Evolutionary conservation across 2,888 invertebrate genomes (phyloP).

Genomic region (Dicranocentrus wangi): DNA sequence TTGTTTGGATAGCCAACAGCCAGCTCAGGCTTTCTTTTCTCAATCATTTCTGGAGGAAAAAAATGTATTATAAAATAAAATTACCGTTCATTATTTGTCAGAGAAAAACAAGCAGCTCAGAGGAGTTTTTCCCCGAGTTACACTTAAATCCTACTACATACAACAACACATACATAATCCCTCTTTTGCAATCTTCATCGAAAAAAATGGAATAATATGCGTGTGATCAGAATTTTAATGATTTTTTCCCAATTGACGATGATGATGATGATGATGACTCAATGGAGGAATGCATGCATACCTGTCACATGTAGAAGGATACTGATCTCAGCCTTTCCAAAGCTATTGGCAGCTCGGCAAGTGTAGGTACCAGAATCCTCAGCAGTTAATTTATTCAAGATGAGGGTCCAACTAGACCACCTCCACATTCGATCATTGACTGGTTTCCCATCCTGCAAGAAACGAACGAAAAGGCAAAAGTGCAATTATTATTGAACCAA

Average conservation of each 20-base stretch:
- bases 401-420: conserved; percentile 70
- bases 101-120: conserved; percentile 24
- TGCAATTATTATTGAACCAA: too few species aligned
- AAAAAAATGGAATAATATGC: neutral
- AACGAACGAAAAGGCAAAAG: too few species aligned
- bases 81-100: conserved; percentile 53
- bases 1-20: conserved; percentile 70
- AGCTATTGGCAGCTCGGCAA: conserved; percentile 67
- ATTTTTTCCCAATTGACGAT: neutral
- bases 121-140: too few species aligned
- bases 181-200: too few species aligned
- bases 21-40: conserved; percentile 70
- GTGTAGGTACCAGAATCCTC: conserved; percentile 71
- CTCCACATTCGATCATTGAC: conserved; percentile 71
- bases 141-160: too few species aligned
- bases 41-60: conserved; percentile 68
- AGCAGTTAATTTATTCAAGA: conserved; percentile 68
- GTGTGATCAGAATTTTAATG: conserved; percentile 57
- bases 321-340: conserved; percentile 68
- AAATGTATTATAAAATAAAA: neutral
- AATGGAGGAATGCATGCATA: conserved; percentile 42
- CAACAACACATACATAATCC: too few species aligned
- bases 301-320: conserved; percentile 71
- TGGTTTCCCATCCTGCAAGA: conserved; percentile 70
- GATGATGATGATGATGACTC: conserved; percentile 45